These are phyloP conservation scores for Limnephilus lunatus DNA, from an alignment of 2,888 invertebrate species.

Conservation along the genomic window DNA sequence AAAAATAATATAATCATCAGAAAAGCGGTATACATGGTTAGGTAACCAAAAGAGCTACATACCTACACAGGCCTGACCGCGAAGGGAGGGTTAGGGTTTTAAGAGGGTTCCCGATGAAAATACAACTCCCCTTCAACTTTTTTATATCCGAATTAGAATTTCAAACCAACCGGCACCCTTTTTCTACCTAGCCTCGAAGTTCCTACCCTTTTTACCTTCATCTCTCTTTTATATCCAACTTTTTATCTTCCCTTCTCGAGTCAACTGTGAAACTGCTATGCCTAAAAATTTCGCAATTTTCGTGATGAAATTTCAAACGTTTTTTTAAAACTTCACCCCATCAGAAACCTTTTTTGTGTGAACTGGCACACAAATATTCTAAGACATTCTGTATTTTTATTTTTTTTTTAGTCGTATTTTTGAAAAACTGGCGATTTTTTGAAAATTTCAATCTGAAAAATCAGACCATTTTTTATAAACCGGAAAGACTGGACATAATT, in stretches of 20 bases:
- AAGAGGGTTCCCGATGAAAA: constrained; percentile 5
- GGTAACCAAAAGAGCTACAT: neutral
- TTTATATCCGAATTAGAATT: constrained; percentile 18
- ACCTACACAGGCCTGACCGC: neutral
- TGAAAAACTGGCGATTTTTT: too few species aligned
- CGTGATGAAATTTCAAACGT: neutral
- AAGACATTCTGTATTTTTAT: too few species aligned
- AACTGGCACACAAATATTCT: neutral
- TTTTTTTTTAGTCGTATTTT: too few species aligned
- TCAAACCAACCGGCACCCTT: neutral
- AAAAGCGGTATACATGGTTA: neutral
- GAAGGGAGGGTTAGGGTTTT: neutral
- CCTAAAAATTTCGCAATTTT: neutral
- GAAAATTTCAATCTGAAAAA: too few species aligned
- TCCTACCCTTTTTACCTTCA: neutral
- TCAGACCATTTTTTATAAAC: too few species aligned
- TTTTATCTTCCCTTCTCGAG: neutral
- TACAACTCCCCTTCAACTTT: constrained; percentile 13
- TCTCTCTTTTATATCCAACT: neutral
- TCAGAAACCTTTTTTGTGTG: neutral
- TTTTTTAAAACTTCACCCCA: too few species aligned
- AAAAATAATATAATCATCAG: neutral
- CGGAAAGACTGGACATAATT: too few species aligned
- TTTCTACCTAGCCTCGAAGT: neutral
- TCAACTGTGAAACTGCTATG: neutral